These are phyloP conservation scores for Megaceryle torquata DNA, from an alignment of 2,113 vertebrate species.

Conservation along the genomic window DNA sequence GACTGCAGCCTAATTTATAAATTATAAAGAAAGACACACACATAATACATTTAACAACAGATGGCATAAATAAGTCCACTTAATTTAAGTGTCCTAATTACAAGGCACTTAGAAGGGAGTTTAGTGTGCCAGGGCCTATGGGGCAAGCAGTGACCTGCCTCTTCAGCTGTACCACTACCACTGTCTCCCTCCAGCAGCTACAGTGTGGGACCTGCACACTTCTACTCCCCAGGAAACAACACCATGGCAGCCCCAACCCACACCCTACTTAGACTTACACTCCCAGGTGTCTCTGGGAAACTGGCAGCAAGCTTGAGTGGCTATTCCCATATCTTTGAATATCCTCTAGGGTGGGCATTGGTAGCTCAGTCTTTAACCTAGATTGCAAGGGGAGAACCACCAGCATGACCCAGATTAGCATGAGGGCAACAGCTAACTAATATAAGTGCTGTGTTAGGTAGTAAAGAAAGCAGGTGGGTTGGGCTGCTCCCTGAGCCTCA, in stretches of 20 bases:
- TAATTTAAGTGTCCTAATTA: neutral
- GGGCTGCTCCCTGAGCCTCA: neutral
- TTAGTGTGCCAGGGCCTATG: neutral
- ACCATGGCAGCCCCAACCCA: fast-evolving
- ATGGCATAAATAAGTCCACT: neutral
- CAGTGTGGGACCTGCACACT: fast-evolving
- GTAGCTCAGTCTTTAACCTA: neutral
- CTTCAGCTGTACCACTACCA: neutral
- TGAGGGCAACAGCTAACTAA: fast-evolving
- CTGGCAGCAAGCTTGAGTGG: neutral
- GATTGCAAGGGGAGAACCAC: neutral
- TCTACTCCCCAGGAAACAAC: neutral
- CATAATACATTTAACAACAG: neutral
- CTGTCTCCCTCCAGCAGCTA: neutral
- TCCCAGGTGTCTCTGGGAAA: neutral
- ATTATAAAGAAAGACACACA: neutral
- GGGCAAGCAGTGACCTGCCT: neutral
- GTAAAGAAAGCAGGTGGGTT: neutral
- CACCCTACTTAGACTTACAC: fast-evolving
- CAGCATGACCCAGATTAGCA: neutral
- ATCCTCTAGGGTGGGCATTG: neutral
- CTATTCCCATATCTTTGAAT: neutral
- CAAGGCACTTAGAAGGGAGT: neutral
- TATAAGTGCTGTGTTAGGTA: neutral
- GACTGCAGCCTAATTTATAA: neutral